Evolutionary conservation across 1,140 invertebrate species (phyloP), one percentile per base, ranked within the genome.

Genomic region (Drosophila navojoa): DNA sequence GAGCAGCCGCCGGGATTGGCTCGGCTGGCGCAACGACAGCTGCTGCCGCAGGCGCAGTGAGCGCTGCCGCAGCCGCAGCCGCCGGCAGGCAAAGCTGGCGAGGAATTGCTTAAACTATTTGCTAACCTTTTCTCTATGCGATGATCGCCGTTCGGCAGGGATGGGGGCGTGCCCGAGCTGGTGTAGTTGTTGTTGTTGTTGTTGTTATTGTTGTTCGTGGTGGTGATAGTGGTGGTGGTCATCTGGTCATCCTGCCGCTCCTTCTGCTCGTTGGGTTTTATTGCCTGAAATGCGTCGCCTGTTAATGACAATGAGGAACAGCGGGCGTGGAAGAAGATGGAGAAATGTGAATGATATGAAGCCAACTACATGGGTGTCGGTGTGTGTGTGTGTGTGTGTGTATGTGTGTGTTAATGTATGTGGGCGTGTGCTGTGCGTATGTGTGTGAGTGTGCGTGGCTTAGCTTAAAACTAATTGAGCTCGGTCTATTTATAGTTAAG

Each of bases 281-380:
- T 86, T 90, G 81, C 64, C 90, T 91, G 87, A 91, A 91, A 91
- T 90, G 82, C 90, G 90, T 90, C 90, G 76, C 86, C 90, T 91
- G 90, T 91, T 91, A 91, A 89, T 91, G 81, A 81, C 73, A 85
- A 38, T 84, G 68, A 64, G 67, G 64, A 80, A 63, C 64, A 74
- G 50, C 69, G 67, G 61, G 58, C 66, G 67, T 50, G 57, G 61
- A 67, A 81, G 58, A 54, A 47, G 60, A 47, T 44, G 79, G 67
- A 75, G 64, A 58, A 61, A 49, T 77, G 67, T 80, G 59, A 81
- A 71, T 81, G 79, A 81, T 64, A 81, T 81, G 72, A 61, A 79
- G 72, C 61, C 73, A 76, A 67, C 57, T 59, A 59, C 57, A 73
- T 68, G 64, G 11, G 25, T 38, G 42, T 50, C 25, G 16, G 13